phyloP scores from a whole-genome alignment of 92 coral and sea anemone species.

The Actinostola sp. region DNA sequence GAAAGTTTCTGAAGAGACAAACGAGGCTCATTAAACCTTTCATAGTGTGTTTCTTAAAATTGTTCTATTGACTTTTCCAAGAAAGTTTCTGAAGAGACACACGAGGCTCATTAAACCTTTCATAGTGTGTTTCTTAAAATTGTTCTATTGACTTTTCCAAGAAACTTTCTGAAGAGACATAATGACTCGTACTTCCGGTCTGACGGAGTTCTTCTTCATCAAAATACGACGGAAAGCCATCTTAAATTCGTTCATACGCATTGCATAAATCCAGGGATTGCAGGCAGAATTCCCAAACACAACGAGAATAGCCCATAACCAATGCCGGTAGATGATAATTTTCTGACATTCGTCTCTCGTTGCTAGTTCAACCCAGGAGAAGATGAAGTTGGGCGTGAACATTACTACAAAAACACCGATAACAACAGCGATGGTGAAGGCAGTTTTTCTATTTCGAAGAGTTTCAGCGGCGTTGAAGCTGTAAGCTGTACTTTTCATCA shows the following conservation, averaged over 20 bases:
- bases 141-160: too few species aligned
- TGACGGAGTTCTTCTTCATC: background rate
- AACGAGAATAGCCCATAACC: slow-evolving; percentile 43
- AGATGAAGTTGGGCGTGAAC: slow-evolving; percentile 44
- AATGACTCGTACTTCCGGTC: too few species aligned
- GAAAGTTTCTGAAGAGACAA: too few species aligned
- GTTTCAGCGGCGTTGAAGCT: slow-evolving; percentile 9
- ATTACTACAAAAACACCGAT: slow-evolving; percentile 23
- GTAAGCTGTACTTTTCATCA: background rate
- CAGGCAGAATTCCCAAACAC: slow-evolving; percentile 32
- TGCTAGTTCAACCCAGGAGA: slow-evolving; percentile 32
- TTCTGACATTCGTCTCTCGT: slow-evolving; percentile 10
- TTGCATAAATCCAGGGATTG: slow-evolving; percentile 50
- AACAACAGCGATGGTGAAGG: slow-evolving; percentile 33
- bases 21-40: too few species aligned
- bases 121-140: too few species aligned
- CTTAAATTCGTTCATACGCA: slow-evolving; percentile 42
- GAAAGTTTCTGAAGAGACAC: too few species aligned
- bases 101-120: too few species aligned
- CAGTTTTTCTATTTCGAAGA: slow-evolving; percentile 31
- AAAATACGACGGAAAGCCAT: slow-evolving; percentile 27
- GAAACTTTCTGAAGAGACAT: background rate
- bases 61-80: too few species aligned
- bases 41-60: too few species aligned
- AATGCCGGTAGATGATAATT: slow-evolving; percentile 26